Percentiles rank a stretch among this genome's conserved stretches.
Evolutionary conservation across 2,113 vertebrate genomes (phyloP).

Genomic region (Lampris megalopsis): DNA sequence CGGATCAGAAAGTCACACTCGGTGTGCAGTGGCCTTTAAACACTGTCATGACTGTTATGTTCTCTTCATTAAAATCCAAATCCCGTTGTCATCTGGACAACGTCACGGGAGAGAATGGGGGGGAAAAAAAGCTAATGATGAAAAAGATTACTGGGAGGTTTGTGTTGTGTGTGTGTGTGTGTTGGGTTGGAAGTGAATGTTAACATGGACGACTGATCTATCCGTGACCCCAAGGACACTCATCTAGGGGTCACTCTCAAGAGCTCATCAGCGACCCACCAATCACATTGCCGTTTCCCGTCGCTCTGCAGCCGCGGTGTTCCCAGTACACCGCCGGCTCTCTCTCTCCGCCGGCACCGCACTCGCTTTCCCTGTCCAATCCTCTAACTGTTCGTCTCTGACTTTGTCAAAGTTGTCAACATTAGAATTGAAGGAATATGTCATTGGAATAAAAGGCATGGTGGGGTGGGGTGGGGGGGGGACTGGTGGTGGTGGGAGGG

Average conservation of each 20-base stretch:
- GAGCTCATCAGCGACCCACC: neutral
- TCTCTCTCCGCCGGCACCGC: slow-evolving; percentile 2
- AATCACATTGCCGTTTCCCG: neutral
- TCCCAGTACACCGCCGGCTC: slow-evolving; percentile 28
- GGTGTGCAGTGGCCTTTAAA: neutral
- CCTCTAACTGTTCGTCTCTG: slow-evolving; percentile 54
- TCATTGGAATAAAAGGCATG: slow-evolving; percentile 71
- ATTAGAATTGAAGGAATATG: slow-evolving; percentile 72
- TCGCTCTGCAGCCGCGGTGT: slow-evolving; percentile 15
- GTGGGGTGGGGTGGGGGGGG: slow-evolving; percentile 50
- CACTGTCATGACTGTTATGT: neutral
- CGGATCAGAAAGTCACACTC: too few relatives aligned
- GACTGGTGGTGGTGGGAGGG: slow-evolving; percentile 10
- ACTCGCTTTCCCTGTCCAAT: slow-evolving; percentile 19
- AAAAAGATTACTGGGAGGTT: too few relatives aligned
- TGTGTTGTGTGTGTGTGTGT: too few relatives aligned
- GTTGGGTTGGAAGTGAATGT: too few relatives aligned
- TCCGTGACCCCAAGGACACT: slow-evolving; percentile 6
- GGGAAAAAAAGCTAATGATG: neutral
- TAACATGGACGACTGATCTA: too few relatives aligned
- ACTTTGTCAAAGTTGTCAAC: slow-evolving; percentile 75
- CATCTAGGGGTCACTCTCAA: neutral
- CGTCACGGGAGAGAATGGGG: neutral
- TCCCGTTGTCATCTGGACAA: neutral
- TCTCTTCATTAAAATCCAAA: slow-evolving; percentile 9